Evolutionary conservation across 1,140 invertebrate species (phyloP), one percentile per base, ranked within the genome.

Genomic region (Lepidurus arcticus): DNA sequence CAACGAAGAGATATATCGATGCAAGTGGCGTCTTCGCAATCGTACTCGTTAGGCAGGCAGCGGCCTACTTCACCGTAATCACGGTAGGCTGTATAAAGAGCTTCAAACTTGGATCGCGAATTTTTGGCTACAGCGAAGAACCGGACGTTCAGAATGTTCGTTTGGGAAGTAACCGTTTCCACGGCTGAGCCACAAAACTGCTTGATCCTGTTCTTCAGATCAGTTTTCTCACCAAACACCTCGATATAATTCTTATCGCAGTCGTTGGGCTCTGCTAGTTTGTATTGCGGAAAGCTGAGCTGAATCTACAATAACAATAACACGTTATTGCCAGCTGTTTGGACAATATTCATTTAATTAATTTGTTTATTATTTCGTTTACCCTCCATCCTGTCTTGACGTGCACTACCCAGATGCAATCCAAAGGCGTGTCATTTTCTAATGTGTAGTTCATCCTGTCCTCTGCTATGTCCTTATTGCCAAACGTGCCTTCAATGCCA

Each of bases 21-120:
- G 84, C 94, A 97, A 0, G 90, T 93, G 44, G 90, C 89, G 83
- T 96, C 94, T 83, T 94, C 92, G 83, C 93, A 95, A 85, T 95
- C 92, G 83, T 91, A 94, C 82, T 94, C 91, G 21, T 89, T 85
- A 0, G 86, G 87, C 0, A 80, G 82, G 79, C 88, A 90, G 8
- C 73, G 73, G 1, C 77, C 76, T 7, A 53, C 73, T 65, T 80
- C 76, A 10, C 79, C 53, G 53, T 80, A 80, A 44, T 92, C 91
- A 77, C 91, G 88, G 82, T 89, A 90, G 13, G 92, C 91, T 8
- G 92, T 93, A 85, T 90, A 93, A 24, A 92, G 86, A 21, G 90
- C 89, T 79, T 87, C 85, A 83, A 94, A 94, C 26, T 85, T 87
- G 24, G 91, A 90, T 80, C 90, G 90, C 77, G 90, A 77, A 8